These are phyloP conservation scores for Prenolepis imparis DNA, from an alignment of 2,888 invertebrate genomes.

Conservation along the genomic window DNA sequence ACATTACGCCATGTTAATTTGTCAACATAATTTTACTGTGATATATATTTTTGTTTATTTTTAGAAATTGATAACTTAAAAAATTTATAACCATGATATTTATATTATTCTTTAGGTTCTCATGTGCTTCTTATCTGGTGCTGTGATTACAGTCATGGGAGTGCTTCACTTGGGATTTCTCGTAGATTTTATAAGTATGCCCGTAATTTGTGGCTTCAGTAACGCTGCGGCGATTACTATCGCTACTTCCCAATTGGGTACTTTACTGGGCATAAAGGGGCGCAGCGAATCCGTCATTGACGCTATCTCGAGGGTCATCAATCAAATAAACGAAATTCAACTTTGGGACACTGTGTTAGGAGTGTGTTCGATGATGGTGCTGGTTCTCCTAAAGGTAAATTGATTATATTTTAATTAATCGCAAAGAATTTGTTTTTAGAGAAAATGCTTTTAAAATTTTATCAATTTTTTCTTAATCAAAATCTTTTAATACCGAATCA, in stretches of 20 bases:
- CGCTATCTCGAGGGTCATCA: constrained; percentile 87
- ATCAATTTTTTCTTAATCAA: not conserved
- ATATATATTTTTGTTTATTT: not conserved
- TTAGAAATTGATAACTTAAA: not conserved
- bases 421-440: not conserved
- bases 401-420: not conserved
- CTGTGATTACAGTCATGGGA: constrained; percentile 86
- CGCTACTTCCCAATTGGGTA: constrained; percentile 87
- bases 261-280: constrained; percentile 86
- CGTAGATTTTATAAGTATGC: constrained; percentile 88
- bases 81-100: not conserved
- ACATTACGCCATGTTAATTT: not conserved
- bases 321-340: constrained; percentile 88
- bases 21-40: not conserved
- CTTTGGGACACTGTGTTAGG: constrained; percentile 91
- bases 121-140: constrained; percentile 87
- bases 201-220: constrained; percentile 88
- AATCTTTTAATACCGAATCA: not conserved
- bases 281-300: constrained; percentile 86
- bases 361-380: constrained; percentile 88
- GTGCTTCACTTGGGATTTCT: constrained; percentile 87
- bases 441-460: not conserved
- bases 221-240: constrained; percentile 88
- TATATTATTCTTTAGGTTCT: constrained; percentile 86
- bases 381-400: constrained; percentile 89